phyloP scores from a whole-genome alignment of 2,888 invertebrate genomes.

The Scaptomyza parva region DNA sequence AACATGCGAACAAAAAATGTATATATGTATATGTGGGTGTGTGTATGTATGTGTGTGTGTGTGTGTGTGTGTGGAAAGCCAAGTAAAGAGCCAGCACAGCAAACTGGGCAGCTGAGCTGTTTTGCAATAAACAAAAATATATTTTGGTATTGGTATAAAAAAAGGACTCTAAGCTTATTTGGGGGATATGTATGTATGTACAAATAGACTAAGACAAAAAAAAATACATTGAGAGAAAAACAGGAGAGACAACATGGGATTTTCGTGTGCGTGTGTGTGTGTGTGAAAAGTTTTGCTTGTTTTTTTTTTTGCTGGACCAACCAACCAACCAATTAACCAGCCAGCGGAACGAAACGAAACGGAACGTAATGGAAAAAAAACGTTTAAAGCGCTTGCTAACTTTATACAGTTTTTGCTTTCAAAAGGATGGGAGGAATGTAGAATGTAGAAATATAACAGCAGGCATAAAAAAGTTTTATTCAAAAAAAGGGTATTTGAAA shows the following conservation, averaged over 20 bases:
- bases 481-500: conserved; percentile 12
- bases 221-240: conserved; percentile 16
- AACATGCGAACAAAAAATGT: conserved; percentile 35
- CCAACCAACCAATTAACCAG: conserved; percentile 62
- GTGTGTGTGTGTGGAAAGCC: conserved; percentile 23
- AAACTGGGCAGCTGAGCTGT: conserved; percentile 51
- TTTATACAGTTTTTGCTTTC: conserved; percentile 37
- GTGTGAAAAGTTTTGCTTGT: conserved; percentile 26
- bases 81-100: conserved; percentile 50
- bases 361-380: conserved; percentile 29
- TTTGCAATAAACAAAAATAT: conserved; percentile 21
- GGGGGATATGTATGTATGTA: conserved; percentile 49
- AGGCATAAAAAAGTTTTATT: conserved; percentile 42
- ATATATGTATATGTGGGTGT: neutral
- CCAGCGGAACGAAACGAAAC: conserved; percentile 60
- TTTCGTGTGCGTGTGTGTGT: conserved; percentile 42
- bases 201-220: conserved; percentile 46
- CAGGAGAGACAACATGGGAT: conserved; percentile 84
- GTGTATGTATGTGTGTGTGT: neutral
- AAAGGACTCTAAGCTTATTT: conserved; percentile 2
- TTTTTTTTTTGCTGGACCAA: conserved; percentile 50
- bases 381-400: conserved; percentile 44
- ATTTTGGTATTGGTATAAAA: conserved; percentile 9
- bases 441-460: conserved; percentile 47
- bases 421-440: conserved; percentile 6